Base-by-base conservation (phyloP, 2,888 invertebrate species). In the Calliphora vomitoria region DNA sequence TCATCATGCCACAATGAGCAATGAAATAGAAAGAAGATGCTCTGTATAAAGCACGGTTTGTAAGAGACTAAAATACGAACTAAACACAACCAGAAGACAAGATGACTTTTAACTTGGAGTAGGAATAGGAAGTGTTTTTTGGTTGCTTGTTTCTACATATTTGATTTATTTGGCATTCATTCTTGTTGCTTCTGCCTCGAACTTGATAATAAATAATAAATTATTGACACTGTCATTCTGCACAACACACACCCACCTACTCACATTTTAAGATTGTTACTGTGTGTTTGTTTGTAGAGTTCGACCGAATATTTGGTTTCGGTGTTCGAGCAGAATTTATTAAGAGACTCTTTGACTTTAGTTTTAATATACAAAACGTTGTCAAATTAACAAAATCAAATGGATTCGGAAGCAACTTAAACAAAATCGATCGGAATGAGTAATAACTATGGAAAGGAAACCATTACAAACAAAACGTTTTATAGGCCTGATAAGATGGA, bases 131-230 rank as follows among this genome's bases (percentile, higher is more conserved):
- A 25, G 25, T 25, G 25, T 25, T 82, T 74, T 82, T 76, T 74
- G 41, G 74, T 68, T 86, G 50, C 20, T 20, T 68, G 15, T 55
- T 69, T 79, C 31, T 44, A 44, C 44, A 44, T 11, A 44, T 80
- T 76, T 71, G 79, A 86, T 78, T 69, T 76, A 78, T 83, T 71
- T 86, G 75, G 41, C 55, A 83, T 80, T n/a, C 38, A 64, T 62
- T 38, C 47, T 75, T 50, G 44, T 71, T 62, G 47, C n/a, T 64
- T 50, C 41, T 76, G 76, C 62, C 53, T 78, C 50, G 35, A 74
- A 74, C 55, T 55, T 25, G 15, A 78, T 84, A 66, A 84, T 80
- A 80, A 85, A 85, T 85, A 83, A 83, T 83, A 82, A 62, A 86
- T 80, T 86, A 86, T 87, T 81, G 84, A 87, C 76, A 68, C 64